Evolutionary conservation across 2,113 vertebrate genomes (phyloP).

Genomic region (Lepus europaeus): DNA sequence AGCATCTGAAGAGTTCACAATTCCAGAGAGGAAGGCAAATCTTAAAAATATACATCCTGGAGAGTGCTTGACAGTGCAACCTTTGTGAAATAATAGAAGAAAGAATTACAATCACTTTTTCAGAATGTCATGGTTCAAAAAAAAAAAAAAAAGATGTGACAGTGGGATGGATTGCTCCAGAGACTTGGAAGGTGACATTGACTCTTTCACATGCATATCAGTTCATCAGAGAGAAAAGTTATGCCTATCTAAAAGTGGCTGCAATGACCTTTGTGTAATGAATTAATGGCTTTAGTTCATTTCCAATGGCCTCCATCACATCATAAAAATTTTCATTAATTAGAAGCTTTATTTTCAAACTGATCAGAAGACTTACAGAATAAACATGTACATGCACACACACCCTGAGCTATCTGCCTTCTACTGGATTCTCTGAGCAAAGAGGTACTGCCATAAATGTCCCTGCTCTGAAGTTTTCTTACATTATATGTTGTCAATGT

Average conservation of each 20-base stretch:
- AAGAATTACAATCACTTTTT: constrained; percentile 64
- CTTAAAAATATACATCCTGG: constrained; percentile 57
- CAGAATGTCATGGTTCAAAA: constrained; percentile 64
- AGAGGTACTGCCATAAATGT: not conserved
- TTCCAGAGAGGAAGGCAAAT: constrained; percentile 57
- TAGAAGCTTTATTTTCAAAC: constrained; percentile 22
- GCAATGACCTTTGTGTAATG: constrained; percentile 29
- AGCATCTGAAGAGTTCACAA: constrained; percentile 38
- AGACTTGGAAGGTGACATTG: constrained; percentile 58
- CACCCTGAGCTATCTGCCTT: not conserved
- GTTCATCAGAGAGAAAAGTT: constrained; percentile 64
- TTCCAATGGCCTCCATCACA: constrained; percentile 22
- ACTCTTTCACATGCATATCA: constrained; percentile 36
- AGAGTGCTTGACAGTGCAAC: constrained; percentile 16
- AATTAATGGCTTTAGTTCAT: constrained; percentile 7
- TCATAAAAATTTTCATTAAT: constrained; percentile 38
- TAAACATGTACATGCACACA: not conserved
- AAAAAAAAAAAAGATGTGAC: constrained; percentile 53
- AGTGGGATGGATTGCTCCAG: constrained; percentile 47
- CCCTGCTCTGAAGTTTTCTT: not conserved
- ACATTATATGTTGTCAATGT: not conserved
- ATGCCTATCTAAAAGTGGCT: not conserved
- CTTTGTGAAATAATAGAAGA: constrained; percentile 73
- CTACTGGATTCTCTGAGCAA: not conserved
- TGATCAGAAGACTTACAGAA: not conserved